These are phyloP conservation scores for Todus mexicanus DNA, from an alignment of 2,797 vertebrate genomes.

Conservation along the genomic window DNA sequence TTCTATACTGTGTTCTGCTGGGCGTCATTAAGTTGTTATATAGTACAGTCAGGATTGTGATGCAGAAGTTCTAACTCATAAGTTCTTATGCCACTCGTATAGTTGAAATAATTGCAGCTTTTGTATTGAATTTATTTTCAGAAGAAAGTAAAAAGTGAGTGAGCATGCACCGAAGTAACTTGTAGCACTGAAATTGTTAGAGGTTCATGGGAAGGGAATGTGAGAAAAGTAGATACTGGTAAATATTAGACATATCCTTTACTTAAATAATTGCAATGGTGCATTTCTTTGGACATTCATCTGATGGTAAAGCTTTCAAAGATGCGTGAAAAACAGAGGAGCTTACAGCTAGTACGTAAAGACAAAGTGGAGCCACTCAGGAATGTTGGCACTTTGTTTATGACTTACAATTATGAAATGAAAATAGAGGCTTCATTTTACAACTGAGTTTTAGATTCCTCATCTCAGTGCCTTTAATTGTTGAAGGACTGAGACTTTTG, in stretches of 20 bases:
- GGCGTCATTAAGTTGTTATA: background rate
- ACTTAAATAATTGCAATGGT: background rate
- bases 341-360: background rate
- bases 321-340: background rate
- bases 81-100: background rate
- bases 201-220: background rate
- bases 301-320: background rate
- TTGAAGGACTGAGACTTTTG: background rate
- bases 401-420: background rate
- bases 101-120: background rate
- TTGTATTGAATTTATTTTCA: background rate
- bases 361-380: background rate
- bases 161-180: background rate
- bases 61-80: background rate
- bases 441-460: background rate
- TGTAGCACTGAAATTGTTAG: background rate
- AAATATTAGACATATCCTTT: background rate
- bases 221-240: background rate
- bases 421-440: background rate
- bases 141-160: background rate
- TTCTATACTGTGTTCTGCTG: background rate
- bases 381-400: background rate
- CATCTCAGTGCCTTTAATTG: background rate
- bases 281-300: background rate
- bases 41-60: background rate